Evolutionary conservation across 2,797 vertebrate species (phyloP).

Genomic region (Esox lucius): DNA sequence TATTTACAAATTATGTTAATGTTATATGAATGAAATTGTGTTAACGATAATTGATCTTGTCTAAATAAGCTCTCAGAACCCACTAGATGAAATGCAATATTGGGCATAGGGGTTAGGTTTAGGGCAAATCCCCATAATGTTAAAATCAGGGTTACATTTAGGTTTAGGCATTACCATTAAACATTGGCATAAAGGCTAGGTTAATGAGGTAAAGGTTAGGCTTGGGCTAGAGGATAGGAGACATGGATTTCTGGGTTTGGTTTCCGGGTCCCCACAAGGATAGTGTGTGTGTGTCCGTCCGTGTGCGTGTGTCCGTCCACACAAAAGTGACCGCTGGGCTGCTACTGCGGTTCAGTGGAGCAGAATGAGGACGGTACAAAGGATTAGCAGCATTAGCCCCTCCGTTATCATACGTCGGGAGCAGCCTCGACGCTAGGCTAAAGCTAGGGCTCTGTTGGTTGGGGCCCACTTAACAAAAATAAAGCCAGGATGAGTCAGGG

Average conservation of each 20-base stretch:
- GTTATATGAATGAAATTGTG: no score
- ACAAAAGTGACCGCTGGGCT: background rate
- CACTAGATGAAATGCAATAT: no score
- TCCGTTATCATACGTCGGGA: conserved; percentile 43
- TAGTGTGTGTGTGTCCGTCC: conserved; percentile 5
- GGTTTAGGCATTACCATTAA: no score
- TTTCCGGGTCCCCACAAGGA: no score
- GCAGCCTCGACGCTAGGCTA: background rate
- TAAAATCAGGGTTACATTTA: no score
- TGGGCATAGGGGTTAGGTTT: no score
- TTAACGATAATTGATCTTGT: no score
- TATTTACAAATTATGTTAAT: no score
- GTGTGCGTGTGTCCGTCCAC: conserved; percentile 7
- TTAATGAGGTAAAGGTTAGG: no score
- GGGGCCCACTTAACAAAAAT: conserved; percentile 6
- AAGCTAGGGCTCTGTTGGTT: background rate
- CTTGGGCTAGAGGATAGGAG: background rate
- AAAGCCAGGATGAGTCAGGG: conserved; percentile 19
- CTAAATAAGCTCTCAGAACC: no score
- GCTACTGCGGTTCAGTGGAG: conserved; percentile 36
- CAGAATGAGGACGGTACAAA: conserved; percentile 41
- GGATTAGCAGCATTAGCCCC: conserved; percentile 38
- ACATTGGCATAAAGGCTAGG: no score
- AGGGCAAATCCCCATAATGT: no score
- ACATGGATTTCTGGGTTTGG: background rate